Evolutionary conservation across 2,113 vertebrate genomes (phyloP).

Genomic region (Promerops cafer): DNA sequence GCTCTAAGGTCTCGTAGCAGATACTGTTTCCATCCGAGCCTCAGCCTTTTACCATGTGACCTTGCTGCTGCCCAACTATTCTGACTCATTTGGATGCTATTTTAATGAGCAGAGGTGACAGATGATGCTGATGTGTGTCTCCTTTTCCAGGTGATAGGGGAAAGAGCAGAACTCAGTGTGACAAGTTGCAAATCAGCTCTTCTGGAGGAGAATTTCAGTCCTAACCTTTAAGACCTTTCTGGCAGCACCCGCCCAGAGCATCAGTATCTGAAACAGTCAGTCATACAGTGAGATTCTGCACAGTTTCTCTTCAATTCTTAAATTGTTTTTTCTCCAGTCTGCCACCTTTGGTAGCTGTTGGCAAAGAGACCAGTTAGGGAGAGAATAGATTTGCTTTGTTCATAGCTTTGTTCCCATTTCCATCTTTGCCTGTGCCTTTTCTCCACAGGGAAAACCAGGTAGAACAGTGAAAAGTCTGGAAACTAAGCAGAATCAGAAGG

Average conservation of each 20-base stretch:
- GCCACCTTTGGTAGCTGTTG: background rate
- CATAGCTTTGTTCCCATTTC: background rate
- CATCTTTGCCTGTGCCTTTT: background rate
- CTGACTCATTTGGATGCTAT: background rate
- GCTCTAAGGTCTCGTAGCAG: background rate
- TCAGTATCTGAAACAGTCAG: background rate
- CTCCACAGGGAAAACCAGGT: background rate
- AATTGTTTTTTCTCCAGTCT: background rate
- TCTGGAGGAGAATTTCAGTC: background rate
- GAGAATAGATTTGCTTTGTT: background rate
- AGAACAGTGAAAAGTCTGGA: background rate
- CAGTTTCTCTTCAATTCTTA: background rate
- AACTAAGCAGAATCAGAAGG: background rate
- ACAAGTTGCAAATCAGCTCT: background rate
- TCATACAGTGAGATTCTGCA: background rate
- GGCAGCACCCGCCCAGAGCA: background rate
- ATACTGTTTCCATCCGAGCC: background rate
- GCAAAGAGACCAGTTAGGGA: background rate
- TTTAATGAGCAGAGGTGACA: background rate
- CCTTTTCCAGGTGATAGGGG: background rate
- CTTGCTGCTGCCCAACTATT: background rate
- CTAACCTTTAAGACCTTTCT: background rate
- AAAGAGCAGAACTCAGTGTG: background rate
- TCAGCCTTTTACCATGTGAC: background rate
- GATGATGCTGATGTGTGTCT: background rate